phyloP scores from a whole-genome alignment of 2,797 vertebrate genomes.

The Coregonus ussuriensis region DNA sequence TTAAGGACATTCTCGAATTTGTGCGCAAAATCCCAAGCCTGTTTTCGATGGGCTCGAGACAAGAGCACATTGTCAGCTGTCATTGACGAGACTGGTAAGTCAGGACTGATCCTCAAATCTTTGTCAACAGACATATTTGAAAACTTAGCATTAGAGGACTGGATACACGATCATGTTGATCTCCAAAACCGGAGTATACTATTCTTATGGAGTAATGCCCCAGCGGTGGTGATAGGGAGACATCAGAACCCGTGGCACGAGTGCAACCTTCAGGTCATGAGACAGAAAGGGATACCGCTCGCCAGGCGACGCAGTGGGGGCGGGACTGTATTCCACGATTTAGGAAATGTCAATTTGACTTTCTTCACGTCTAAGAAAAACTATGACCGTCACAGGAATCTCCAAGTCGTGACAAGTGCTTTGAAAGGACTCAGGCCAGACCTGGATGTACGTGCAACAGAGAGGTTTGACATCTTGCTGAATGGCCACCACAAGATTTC shows the following conservation, averaged over 20 bases:
- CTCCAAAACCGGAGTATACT: conserved; percentile 75
- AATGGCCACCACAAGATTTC: conserved; percentile 88
- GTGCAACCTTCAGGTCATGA: conserved; percentile 82
- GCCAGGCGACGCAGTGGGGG: conserved; percentile 91
- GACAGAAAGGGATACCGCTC: conserved; percentile 77
- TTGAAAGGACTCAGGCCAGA: conserved; percentile 76
- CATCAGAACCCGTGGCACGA: conserved; percentile 97
- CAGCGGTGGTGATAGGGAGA: conserved; percentile 89
- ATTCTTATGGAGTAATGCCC: conserved; percentile 87
- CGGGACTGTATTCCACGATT: conserved; percentile 92
- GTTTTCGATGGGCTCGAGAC: conserved; percentile 11
- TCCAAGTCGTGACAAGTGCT: conserved; percentile 82
- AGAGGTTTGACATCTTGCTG: conserved; percentile 87
- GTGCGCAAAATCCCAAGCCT: conserved; percentile 10
- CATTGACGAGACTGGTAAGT: conserved; percentile 19
- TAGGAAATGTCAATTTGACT: conserved; percentile 93
- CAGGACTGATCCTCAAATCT: conserved; percentile 81
- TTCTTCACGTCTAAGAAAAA: conserved; percentile 88
- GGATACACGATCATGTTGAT: conserved; percentile 87
- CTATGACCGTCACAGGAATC: conserved; percentile 86
- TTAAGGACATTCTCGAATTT: conserved; percentile 5
- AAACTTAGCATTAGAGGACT: conserved; percentile 94
- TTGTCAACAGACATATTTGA: conserved; percentile 82
- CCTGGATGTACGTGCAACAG: conserved; percentile 81
- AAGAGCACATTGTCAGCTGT: conserved; percentile 22